Base-by-base conservation (phyloP, 2,888 invertebrate genomes). In the Rhamnusium bicolor region DNA sequence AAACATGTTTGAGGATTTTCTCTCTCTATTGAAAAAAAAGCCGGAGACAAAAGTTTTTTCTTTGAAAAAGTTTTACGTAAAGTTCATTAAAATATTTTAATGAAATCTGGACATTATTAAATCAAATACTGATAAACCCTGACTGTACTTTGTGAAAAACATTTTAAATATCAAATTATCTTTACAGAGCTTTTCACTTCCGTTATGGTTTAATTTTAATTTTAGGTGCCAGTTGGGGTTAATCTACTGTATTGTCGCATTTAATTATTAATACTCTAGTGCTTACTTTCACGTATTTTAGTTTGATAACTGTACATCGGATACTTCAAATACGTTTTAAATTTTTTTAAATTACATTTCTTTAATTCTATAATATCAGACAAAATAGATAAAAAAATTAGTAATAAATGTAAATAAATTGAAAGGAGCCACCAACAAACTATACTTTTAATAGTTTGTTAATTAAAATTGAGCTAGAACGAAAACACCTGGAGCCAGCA, bases 121-220 rank as follows among this genome's bases (percentile, higher is more conserved):
- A 76, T 76, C 69, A 74, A 71, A 75, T 65, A 71, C 70, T 71
- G 70, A 78, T 76, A 73, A 75, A 78, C 68, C 73, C 72, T 68
- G 70, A 66, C 68, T 68, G 29, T 69, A 71, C 70, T 71, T 62
- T 47, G 71, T 61, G 74, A 80, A 80, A 80, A 82, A 80, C 80
- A 79, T 81, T 82, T 79, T 80, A 78, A 80, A 82, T 82, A 82
- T 80, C 80, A 81, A 81, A 83, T 83, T 82, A 81, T 82, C 82
- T 79, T 81, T 79, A 81, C 82, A 82, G 79, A 81, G 80, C 78
- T 82, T 82, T 83, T 81, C 83, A 82, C 83, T 83, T 82, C 79
- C 79, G 79, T 79, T 80, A 71, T 75, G 79, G 74, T 81, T 80
- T 81, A 79, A 81, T 79, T 81, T 78, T 78, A 81, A 73, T 65